A percentile compares a stretch with the other conserved stretches of the same genome.
These are phyloP conservation scores for Aleiodes testaceus DNA, from an alignment of 2,888 invertebrate genomes.

Conservation along the genomic window DNA sequence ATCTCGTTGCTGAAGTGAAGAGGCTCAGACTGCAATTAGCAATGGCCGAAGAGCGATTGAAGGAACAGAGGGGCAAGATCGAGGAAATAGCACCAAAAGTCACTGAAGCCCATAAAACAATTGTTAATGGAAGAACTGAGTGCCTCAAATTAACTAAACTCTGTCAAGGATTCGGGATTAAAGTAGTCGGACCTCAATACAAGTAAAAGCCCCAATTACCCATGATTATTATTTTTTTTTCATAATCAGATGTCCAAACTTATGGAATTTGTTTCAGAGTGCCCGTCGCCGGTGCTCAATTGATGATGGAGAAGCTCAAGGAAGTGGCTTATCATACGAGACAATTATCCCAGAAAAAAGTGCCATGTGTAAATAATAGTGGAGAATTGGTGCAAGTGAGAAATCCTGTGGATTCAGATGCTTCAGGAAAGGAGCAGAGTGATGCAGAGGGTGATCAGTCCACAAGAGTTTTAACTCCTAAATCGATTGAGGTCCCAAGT, in stretches of 20 bases:
- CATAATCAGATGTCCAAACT: neutral
- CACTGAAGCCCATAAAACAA: constrained; percentile 60
- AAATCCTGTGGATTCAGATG: neutral
- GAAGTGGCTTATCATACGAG: constrained; percentile 66
- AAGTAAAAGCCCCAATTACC: constrained; percentile 60
- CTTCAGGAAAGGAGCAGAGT: neutral
- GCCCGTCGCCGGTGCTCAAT: constrained; percentile 64
- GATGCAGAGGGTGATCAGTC: constrained; percentile 1
- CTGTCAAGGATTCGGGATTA: constrained; percentile 65
- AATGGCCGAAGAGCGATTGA: constrained; percentile 62
- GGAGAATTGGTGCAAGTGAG: neutral
- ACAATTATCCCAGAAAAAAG: constrained; percentile 61
- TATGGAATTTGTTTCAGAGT: constrained; percentile 59
- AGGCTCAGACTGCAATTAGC: constrained; percentile 63
- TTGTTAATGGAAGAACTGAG: constrained; percentile 64
- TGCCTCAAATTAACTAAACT: constrained; percentile 65
- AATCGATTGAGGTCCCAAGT: neutral
- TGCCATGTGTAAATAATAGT: constrained; percentile 25
- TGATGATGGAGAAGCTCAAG: constrained; percentile 64
- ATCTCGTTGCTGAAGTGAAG: constrained; percentile 61
- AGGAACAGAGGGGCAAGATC: constrained; percentile 61
- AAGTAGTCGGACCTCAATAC: constrained; percentile 63
- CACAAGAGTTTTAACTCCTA: constrained; percentile 3
- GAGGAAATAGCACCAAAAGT: constrained; percentile 62
- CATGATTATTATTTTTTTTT: neutral